These are phyloP conservation scores for Clinocottus analis DNA, from an alignment of 2,113 vertebrate genomes.

Conservation along the genomic window DNA sequence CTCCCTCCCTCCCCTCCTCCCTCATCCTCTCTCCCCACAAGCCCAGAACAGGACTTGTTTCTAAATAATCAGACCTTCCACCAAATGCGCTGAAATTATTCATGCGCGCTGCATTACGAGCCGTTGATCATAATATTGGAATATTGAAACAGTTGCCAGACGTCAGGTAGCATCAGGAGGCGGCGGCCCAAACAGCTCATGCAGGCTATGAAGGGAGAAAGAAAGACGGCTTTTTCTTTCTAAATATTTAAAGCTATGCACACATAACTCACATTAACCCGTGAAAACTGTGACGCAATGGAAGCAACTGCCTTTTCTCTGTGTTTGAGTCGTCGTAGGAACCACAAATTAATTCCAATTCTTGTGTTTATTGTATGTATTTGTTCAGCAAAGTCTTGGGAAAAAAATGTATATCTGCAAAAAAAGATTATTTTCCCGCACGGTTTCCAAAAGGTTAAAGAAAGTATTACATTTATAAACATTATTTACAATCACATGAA, in stretches of 20 bases:
- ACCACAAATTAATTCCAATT: no score
- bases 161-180: conserved; percentile 75
- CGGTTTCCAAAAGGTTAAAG: no score
- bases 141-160: conserved; percentile 73
- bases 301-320: no score
- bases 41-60: conserved; percentile 80
- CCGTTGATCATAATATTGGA: conserved; percentile 76
- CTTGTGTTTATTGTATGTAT: no score
- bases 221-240: not conserved
- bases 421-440: no score
- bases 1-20: conserved; percentile 48
- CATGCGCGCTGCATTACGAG: conserved; percentile 77
- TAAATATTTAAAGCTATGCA: not conserved
- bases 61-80: conserved; percentile 72
- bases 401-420: no score
- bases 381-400: no score
- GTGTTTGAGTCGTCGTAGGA: no score
- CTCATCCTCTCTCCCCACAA: no score
- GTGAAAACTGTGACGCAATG: no score
- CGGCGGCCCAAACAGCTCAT: conserved; percentile 53
- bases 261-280: not conserved
- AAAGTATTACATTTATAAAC: no score
- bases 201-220: conserved; percentile 14
- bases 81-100: conserved; percentile 80
- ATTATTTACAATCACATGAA: not conserved